phyloP scores from a whole-genome alignment of 2,113 vertebrate species.

The Barbus barbus region DNA sequence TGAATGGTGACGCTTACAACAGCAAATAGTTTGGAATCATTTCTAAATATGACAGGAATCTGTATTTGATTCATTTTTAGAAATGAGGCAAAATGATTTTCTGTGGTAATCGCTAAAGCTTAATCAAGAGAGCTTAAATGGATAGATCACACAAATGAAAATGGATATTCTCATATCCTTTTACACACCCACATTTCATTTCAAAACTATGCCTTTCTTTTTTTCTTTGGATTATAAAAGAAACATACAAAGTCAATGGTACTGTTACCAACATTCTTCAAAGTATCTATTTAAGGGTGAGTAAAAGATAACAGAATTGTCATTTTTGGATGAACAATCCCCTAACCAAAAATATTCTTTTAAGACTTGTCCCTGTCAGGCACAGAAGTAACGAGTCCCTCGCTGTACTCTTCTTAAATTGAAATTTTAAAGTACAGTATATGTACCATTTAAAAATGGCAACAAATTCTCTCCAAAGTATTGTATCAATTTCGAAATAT shows the following conservation, averaged over 20 bases:
- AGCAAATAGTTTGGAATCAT: not conserved
- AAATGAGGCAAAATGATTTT: not conserved
- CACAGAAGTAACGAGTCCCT: not conserved
- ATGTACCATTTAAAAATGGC: not conserved
- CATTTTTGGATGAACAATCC: not conserved
- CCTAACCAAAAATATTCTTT: not conserved
- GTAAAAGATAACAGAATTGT: not conserved
- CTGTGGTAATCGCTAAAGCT: not conserved
- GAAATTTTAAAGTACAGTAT: not conserved
- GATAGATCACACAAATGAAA: not conserved
- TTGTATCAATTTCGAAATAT: not conserved
- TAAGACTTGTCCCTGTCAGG: not conserved
- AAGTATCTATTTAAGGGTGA: not conserved
- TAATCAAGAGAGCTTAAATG: no score
- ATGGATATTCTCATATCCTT: not conserved
- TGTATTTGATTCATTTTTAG: no score
- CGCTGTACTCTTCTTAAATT: not conserved
- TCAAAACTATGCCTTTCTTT: not conserved
- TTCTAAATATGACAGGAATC: not conserved
- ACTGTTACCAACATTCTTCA: not conserved
- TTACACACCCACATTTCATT: not conserved
- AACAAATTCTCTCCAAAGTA: not conserved
- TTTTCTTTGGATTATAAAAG: not conserved
- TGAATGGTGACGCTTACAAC: not conserved
- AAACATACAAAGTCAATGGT: not conserved